Evolutionary conservation across 92 coral and sea anemone species (phyloP), one percentile per base, ranked within the genome.

Genomic region (Phenganax subtilis): DNA sequence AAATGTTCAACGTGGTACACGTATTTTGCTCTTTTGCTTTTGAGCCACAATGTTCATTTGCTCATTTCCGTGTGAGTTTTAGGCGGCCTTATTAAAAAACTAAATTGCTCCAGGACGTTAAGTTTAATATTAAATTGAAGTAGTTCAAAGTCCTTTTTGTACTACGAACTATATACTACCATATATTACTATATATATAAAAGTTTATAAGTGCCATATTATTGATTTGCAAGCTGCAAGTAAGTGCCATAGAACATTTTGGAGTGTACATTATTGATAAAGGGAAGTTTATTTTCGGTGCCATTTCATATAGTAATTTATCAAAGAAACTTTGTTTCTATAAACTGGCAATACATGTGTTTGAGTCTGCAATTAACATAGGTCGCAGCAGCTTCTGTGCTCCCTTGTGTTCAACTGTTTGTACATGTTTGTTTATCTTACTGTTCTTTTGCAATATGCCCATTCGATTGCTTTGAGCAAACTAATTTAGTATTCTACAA

Each of bases 1-100:
- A 37, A 30, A 68, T 20, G 25, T 20, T 20, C 47, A 68, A 52
- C 73, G 54, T 68, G 73, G 52, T 53, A 37, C 47, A 37, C 16
- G 10, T 11, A 10, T 30, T 68, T 68, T 68, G 73, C 73, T 68
- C 73, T 68, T 68, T 68, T 68, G 73, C 4, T 68, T 68, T 68
- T 68, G 73, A 11, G 73, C 29, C 7, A 5, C 14, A 10, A 30
- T 61, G n/a, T 75, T 54, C 31, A n/a, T 63, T 20, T 75, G 80
- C 64, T 54, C 51, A 75, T 65, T 75, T 75, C 80, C 80, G 80
- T 75, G 63, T 57, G 17, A 30, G 51, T 12, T 75, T 58, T 8
- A 30, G 53, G 53, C 66, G 64, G 53, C 60, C 11, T 75, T 11
- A 37, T 37, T 37, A 37, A 37, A 29, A 75, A 55, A 58, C 51